phyloP scores from a whole-genome alignment of 1,140 invertebrate genomes.

The Cydia splendana region DNA sequence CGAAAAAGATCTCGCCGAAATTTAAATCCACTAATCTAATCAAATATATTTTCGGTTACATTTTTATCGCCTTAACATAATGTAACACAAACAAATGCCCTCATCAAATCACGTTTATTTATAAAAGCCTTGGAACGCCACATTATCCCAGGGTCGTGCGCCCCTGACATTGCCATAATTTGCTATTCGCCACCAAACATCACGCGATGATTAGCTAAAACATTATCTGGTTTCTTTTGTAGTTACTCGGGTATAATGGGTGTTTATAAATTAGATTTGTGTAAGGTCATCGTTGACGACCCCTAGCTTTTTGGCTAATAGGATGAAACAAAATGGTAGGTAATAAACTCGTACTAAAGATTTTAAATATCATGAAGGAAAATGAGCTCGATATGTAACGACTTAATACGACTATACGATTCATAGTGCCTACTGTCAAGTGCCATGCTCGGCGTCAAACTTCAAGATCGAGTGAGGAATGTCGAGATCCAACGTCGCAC shows the following conservation, averaged over 20 bases:
- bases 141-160: slow-evolving; percentile 8
- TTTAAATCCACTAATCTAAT: too few relatives aligned
- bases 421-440: too few relatives aligned
- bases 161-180: slow-evolving; percentile 32
- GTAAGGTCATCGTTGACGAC: slow-evolving; percentile 23
- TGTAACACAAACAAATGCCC: neutral
- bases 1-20: too few relatives aligned
- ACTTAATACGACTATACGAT: too few relatives aligned
- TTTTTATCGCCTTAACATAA: neutral
- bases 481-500: too few relatives aligned
- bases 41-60: neutral
- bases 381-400: too few relatives aligned
- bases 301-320: slow-evolving; percentile 6
- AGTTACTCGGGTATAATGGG: slow-evolving; percentile 1
- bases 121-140: slow-evolving; percentile 22
- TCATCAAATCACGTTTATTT: slow-evolving; percentile 7
- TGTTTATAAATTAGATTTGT: slow-evolving; percentile 32
- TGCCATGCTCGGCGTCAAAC: too few relatives aligned
- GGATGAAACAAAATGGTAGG: neutral
- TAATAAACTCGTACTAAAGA: neutral
- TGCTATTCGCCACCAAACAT: slow-evolving; percentile 18
- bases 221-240: slow-evolving; percentile 25
- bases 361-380: too few relatives aligned
- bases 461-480: too few relatives aligned
- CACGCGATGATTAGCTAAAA: slow-evolving; percentile 32